A percentile compares a stretch with the other conserved stretches of the same genome.
Evolutionary conservation across 2,888 invertebrate genomes (phyloP).

Genomic region (Tridacna gigas): DNA sequence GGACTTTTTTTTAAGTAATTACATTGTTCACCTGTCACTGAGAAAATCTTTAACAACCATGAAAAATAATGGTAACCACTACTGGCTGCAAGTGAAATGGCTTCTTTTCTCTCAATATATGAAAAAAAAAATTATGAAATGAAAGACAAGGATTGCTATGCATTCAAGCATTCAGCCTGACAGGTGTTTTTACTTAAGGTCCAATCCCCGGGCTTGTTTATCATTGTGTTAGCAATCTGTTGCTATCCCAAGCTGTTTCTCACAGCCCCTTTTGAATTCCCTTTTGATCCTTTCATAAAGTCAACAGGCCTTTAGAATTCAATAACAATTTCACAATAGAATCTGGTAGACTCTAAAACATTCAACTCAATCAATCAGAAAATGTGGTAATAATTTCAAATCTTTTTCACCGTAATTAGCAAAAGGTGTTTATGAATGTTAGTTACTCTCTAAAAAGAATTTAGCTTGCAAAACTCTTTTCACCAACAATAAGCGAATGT

Average conservation of each 20-base stretch:
- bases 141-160: too few species aligned
- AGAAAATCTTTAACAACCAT: too few species aligned
- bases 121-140: too few species aligned
- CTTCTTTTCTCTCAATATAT: too few species aligned
- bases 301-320: slow-evolving; percentile 11
- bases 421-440: slow-evolving; percentile 2
- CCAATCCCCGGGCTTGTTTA: slow-evolving; percentile 52
- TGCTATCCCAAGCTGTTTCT: slow-evolving; percentile 58
- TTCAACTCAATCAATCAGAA: slow-evolving; percentile 17
- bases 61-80: too few species aligned
- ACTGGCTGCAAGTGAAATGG: too few species aligned
- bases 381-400: slow-evolving; percentile 14
- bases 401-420: not conserved
- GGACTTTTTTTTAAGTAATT: too few species aligned
- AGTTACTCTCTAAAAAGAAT: not conserved
- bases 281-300: slow-evolving; percentile 26
- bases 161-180: slow-evolving; percentile 17
- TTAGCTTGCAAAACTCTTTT: too few species aligned
- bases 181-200: slow-evolving; percentile 31
- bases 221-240: slow-evolving; percentile 51
- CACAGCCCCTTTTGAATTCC: slow-evolving; percentile 29
- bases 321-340: slow-evolving; percentile 1
- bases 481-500: too few species aligned
- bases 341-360: not conserved
- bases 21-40: too few species aligned